Evolutionary conservation across 2,888 invertebrate species (phyloP), one percentile per base, ranked within the genome.

Genomic region (Lomographa bimaculata): DNA sequence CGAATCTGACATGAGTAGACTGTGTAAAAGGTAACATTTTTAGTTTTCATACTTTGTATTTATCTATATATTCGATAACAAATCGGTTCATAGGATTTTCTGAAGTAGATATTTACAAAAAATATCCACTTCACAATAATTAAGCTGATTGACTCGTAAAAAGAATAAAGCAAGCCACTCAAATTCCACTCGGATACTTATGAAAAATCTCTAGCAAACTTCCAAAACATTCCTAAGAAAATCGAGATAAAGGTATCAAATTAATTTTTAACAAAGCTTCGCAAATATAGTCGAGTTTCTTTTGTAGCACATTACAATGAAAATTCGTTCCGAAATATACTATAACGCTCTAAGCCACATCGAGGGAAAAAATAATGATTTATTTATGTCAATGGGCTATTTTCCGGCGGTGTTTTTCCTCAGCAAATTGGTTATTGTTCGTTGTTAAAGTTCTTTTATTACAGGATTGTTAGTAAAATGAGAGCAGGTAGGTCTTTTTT

Each of bases 351-450:
- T 64, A 67, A 71, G 64, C 42, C 42, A 43, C 36, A 36, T 26
- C 5, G 19, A 37, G 42, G 63, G 60, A 60, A 65, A 66, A 72
- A 71, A 81, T 81, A 87, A 86, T 87, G 83, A 89, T 86, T 87
- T 89, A 89, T 89, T 89, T 81, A 87, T 87, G 85, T 87, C 87
- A 87, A 87, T 87, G 82, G 81, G 68, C 75, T 64, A 66, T 73
- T 69, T 71, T 70, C 69, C 57, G 60, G 68, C 76, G 63, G 71
- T 78, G 79, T 85, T 86, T n/a, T 85, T 81, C 71, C 68, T 70
- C 62, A 60, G 46, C 73, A 87, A 87, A 87, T 87, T 84, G 87
- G 83, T 87, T 87, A 89, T 87, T 89, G 86, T 86, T 77, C 54
- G 64, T 81, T 41, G 29, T 34, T 40, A 84, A 85, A 86, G 65